Percentiles rank a stretch among this genome's conserved stretches.
Conservation (phyloP, 2,888 invertebrate genomes). For the Eupithecia centaureata region DNA sequence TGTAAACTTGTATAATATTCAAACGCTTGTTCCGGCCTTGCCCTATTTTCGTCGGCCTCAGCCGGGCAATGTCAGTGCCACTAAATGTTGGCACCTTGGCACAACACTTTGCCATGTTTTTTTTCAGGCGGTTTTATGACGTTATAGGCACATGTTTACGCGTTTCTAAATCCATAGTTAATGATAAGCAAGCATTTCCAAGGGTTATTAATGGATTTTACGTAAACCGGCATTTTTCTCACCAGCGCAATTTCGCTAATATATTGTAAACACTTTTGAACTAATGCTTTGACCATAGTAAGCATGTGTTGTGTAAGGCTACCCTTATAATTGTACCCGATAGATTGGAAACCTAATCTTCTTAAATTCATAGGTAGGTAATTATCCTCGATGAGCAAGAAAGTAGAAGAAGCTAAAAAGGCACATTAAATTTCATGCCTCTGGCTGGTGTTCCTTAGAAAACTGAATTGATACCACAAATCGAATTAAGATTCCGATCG, state of each 20-base stretch:
- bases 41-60: constrained; percentile 58
- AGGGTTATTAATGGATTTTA: constrained; percentile 14
- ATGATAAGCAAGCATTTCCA: not conserved
- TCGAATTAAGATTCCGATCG: not conserved
- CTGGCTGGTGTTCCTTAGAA: not conserved
- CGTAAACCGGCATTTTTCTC: constrained; percentile 5
- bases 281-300: not conserved
- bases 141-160: constrained; percentile 23
- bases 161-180: constrained; percentile 16
- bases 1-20: constrained; percentile 49
- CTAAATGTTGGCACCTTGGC: constrained; percentile 47
- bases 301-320: not conserved
- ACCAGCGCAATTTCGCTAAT: not conserved
- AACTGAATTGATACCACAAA: not conserved
- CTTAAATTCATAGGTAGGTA: not conserved
- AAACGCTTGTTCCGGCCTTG: constrained; percentile 54
- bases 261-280: not conserved
- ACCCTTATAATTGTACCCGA: not conserved
- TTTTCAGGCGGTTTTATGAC: constrained; percentile 28
- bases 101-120: constrained; percentile 41
- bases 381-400: not conserved
- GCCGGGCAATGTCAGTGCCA: constrained; percentile 66
- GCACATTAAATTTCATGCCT: not conserved
- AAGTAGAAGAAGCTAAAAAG: not conserved
- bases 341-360: not conserved